Base-by-base conservation (phyloP, 2,113 vertebrate species). In the Paralichthys olivaceus region DNA sequence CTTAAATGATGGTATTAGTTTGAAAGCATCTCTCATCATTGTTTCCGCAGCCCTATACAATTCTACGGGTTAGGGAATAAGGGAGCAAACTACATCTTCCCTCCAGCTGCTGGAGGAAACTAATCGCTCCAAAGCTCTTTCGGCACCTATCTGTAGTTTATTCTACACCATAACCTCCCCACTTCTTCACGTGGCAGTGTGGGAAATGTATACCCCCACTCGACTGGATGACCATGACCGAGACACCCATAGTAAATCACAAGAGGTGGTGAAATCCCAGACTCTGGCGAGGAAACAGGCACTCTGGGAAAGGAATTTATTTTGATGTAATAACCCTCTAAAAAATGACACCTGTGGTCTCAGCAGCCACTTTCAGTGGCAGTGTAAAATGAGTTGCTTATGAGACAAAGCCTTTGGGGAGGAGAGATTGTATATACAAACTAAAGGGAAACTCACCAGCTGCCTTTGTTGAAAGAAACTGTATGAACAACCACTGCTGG, bases 231-330 rank as follows among this genome's bases (percentile, higher is more conserved):
- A 82, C 92, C 88, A 83, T 89, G 90, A 91, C 85, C 43, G 66
- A 88, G 75, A 71, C 77, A 79, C 55, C 80, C 71, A 81, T 73
- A 77, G 78, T 93, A 93, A 93, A 94, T 93, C 91, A 93, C 56
- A 26, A 5, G 84, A 86, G 75, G 82, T 53, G 76, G 77, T 90
- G 86, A 92, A 93, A 92, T 87, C 81, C 75, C 90, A 88, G 86
- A 89, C 92, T 83, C 76, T 66, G 29, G 79, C 0, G 54, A 84
- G 87, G 91, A 92, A 90, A 92, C 73, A 19, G 74, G 89, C 86
- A 90, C 91, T 85, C 82, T 91, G 90, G 90, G 91, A 92, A 91
- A 89, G 77, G 82, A 87, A 87, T 90, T 92, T 60, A 86, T 89
- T 89, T 90, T 87, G 78, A 90, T 84, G 85, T 81, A 84, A 87